These are phyloP conservation scores for Tyria jacobaeae DNA, from an alignment of 2,888 invertebrate species.

Conservation along the genomic window DNA sequence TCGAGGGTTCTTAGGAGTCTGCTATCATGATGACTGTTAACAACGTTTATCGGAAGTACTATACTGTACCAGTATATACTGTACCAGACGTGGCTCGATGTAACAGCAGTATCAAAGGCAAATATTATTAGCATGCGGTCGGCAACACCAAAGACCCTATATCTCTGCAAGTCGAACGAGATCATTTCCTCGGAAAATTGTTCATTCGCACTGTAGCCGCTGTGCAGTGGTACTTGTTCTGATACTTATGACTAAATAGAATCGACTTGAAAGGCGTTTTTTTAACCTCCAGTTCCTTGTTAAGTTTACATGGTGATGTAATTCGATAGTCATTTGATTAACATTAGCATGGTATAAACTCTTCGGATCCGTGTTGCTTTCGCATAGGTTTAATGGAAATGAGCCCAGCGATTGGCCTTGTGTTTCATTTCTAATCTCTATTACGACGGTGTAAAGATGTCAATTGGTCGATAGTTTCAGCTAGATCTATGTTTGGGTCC, in stretches of 20 bases:
- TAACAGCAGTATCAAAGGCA: slow-evolving; percentile 52
- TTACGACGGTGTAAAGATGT: slow-evolving; percentile 56
- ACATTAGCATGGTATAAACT: slow-evolving; percentile 61
- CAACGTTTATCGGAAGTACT: slow-evolving; percentile 39
- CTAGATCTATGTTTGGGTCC: slow-evolving; percentile 56
- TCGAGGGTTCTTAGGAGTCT: slow-evolving; percentile 45
- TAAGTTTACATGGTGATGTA: slow-evolving; percentile 58
- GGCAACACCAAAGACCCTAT: slow-evolving; percentile 53
- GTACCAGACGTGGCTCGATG: slow-evolving; percentile 42
- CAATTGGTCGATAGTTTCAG: slow-evolving; percentile 53
- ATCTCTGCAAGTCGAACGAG: slow-evolving; percentile 50
- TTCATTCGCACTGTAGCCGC: slow-evolving; percentile 58
- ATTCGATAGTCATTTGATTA: slow-evolving; percentile 62
- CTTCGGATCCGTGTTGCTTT: slow-evolving; percentile 60
- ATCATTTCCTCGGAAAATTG: slow-evolving; percentile 72
- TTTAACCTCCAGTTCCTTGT: slow-evolving; percentile 46
- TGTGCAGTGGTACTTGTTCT: slow-evolving; percentile 29
- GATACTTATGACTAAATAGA: slow-evolving; percentile 53
- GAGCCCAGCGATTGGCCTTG: slow-evolving; percentile 53
- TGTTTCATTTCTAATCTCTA: slow-evolving; percentile 59
- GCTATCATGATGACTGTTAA: slow-evolving; percentile 40
- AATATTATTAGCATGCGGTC: slow-evolving; percentile 50
- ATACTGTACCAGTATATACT: slow-evolving; percentile 53
- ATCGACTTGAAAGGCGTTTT: slow-evolving; percentile 49
- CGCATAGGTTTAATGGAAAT: slow-evolving; percentile 66